A percentile compares a stretch with the other conserved stretches of the same genome.
phyloP scores from a whole-genome alignment of 1,140 invertebrate genomes.

The Vanessa tameamea region DNA sequence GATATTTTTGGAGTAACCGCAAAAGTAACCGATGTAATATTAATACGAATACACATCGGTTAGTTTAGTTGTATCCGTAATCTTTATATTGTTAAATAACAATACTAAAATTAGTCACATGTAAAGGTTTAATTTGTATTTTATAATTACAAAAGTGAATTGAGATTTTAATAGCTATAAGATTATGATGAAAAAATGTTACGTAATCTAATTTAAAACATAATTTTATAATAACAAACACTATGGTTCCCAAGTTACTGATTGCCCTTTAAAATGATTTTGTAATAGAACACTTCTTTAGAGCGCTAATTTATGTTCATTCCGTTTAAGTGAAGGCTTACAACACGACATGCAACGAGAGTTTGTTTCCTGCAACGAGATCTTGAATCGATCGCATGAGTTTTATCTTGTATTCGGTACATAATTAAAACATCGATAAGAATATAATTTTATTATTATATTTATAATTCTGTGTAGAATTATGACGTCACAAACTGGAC shows the following conservation, averaged over 20 bases:
- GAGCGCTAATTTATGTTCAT: slow-evolving; percentile 7
- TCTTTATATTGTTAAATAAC: no score
- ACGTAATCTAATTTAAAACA: neutral
- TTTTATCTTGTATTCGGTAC: slow-evolving; percentile 14
- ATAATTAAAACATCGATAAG: slow-evolving; percentile 33
- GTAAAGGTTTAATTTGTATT: no score
- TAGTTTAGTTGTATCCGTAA: no score
- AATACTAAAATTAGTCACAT: no score
- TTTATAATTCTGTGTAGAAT: slow-evolving; percentile 37
- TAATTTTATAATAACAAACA: neutral
- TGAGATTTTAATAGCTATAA: no score
- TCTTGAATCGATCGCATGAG: slow-evolving; percentile 1
- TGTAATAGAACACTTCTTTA: slow-evolving; percentile 12
- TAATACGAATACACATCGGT: no score
- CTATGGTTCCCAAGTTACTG: neutral
- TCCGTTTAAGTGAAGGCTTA: slow-evolving; percentile 7
- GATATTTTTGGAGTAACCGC: no score
- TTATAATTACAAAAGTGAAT: no score
- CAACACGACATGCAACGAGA: neutral
- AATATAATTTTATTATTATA: slow-evolving; percentile 14
- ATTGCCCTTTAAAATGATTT: slow-evolving; percentile 9
- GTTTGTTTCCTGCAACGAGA: slow-evolving; percentile 13
- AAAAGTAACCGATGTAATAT: no score
- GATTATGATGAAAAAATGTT: neutral
- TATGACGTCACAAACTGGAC: slow-evolving; percentile 49